A percentile compares a stretch with the other conserved stretches of the same genome.
Evolutionary conservation across 2,888 invertebrate genomes (phyloP).

Genomic region (Nebria brevicollis): DNA sequence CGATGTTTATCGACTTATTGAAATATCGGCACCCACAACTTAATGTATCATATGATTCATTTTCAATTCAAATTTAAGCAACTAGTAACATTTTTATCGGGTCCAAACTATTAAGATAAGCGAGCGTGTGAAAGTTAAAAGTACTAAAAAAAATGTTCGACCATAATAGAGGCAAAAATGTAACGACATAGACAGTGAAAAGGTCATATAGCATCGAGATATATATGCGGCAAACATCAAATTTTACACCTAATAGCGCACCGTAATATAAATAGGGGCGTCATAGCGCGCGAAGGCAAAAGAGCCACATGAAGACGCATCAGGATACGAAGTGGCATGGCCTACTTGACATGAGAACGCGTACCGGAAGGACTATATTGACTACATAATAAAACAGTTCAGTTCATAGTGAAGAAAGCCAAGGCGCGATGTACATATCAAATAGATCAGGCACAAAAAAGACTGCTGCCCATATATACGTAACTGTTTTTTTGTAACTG

Average conservation of each 20-base stretch:
- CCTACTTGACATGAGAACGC: slow-evolving; percentile 41
- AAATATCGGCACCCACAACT: too few relatives aligned
- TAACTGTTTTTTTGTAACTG: not conserved
- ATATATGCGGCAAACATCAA: slow-evolving; percentile 38
- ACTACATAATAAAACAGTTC: slow-evolving; percentile 46
- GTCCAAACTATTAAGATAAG: not conserved
- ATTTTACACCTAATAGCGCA: slow-evolving; percentile 43
- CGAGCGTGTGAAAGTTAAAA: not conserved
- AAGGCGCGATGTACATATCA: slow-evolving; percentile 40
- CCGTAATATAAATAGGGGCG: slow-evolving; percentile 31
- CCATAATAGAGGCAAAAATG: not conserved
- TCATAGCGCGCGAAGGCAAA: not conserved
- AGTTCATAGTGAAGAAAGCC: slow-evolving; percentile 26
- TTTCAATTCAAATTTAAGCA: not conserved
- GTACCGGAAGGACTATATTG: slow-evolving; percentile 26
- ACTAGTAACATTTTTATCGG: not conserved
- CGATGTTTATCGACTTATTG: too few relatives aligned
- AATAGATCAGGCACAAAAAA: slow-evolving; percentile 43
- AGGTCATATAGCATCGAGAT: slow-evolving; percentile 11
- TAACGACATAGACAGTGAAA: not conserved
- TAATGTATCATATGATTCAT: too few relatives aligned
- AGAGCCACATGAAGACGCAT: not conserved
- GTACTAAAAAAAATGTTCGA: not conserved
- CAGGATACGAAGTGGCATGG: slow-evolving; percentile 13
- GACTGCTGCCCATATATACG: not conserved